Percentiles rank a stretch among this genome's conserved stretches.
Conservation (phyloP, 1,140 invertebrate species). For the Theocolax elegans region DNA sequence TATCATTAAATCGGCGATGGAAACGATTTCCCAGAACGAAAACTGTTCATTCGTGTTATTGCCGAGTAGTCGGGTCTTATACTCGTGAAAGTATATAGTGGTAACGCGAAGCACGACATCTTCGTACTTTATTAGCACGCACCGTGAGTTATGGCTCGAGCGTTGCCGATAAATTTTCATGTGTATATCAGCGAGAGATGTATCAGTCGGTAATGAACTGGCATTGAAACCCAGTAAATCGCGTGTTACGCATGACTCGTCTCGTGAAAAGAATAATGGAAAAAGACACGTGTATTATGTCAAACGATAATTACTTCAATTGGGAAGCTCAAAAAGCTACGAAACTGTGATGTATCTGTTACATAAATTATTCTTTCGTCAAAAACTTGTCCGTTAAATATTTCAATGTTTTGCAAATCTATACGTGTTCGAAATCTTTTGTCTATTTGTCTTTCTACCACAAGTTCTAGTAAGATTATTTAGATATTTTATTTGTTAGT, state of each 20-base stretch:
- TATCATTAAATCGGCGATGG: no score
- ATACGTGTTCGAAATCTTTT: no score
- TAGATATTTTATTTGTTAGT: no score
- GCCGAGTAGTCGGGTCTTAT: not conserved
- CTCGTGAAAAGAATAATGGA: not conserved
- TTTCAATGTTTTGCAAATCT: no score
- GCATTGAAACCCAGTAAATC: constrained; percentile 50
- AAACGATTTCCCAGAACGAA: not conserved
- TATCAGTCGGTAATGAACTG: constrained; percentile 59
- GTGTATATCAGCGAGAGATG: constrained; percentile 59
- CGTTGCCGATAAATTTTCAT: constrained; percentile 61
- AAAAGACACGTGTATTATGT: not conserved
- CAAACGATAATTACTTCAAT: not conserved
- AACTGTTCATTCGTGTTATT: constrained; percentile 14
- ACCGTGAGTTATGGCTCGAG: constrained; percentile 45
- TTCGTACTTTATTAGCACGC: constrained; percentile 59
- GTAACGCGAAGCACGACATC: constrained; percentile 23
- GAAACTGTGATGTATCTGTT: no score
- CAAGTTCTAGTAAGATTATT: no score
- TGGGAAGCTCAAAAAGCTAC: no score
- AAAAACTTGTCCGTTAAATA: no score
- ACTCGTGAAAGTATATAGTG: not conserved
- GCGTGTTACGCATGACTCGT: not conserved
- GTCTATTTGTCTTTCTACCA: no score
- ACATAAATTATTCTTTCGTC: not conserved